Evolutionary conservation across 1,140 invertebrate genomes (phyloP), one percentile per base, ranked within the genome.

Genomic region (Drosophila punjabiensis): DNA sequence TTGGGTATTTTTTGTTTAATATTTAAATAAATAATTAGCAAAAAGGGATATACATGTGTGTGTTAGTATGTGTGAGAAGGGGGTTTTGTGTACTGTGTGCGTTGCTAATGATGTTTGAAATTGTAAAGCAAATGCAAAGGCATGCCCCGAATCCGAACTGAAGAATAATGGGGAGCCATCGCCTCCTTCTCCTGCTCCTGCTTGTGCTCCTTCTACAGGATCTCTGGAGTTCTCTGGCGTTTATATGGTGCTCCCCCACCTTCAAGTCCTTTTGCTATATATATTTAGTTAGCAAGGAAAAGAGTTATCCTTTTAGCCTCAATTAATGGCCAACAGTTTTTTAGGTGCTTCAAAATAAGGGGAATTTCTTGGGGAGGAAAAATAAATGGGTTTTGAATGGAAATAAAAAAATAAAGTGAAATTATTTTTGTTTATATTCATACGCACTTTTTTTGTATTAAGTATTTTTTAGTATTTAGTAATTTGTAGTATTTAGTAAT

Each of bases 21-120:
- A 91, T 92, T 92, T 92, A 92, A 92, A 92, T 92, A 92, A 92
- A 92, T 92, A 92, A 92, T 92, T 92, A 92, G 91, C 85, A 89
- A 91, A 92, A 92, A 92, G 86, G 91, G 87, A 87, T 90, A 77
- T 80, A 43, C 73, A 43, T 55, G 28, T 60, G 33, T 71, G 45
- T 63, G 47, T n/a, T n/a, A n/a, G n/a, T 62, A 41, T 73, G 59
- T 59, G 47, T 10, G 10, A 20, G 10, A 33, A 16, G 58, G 41
- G 45, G 48, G 68, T 33, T 16, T 53, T 48, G 64, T 50, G 69
- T 37, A 61, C 73, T 87, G 82, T 85, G 84, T 88, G 81, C 78
- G 84, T 89, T 88, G 85, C 85, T 88, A 88, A 88, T 88, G 85
- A 88, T 88, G 85, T 88, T 88, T 88, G 85, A 88, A 88, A 88